Conservation (phyloP, 2,888 invertebrate species). For the Harpalus rufipes region DNA sequence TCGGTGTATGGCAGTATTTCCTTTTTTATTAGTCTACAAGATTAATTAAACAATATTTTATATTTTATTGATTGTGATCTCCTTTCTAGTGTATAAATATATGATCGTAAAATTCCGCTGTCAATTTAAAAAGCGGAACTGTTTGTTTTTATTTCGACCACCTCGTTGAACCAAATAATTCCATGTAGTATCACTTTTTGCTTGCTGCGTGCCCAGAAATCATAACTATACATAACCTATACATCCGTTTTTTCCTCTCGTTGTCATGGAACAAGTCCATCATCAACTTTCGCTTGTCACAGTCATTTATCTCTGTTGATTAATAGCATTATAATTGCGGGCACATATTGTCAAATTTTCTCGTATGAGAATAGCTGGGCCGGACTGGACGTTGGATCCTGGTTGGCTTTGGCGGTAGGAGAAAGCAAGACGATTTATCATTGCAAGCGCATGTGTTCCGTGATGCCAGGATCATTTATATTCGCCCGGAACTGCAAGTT, state of each 20-base stretch:
- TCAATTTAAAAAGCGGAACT: slow-evolving; percentile 24
- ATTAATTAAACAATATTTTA: slow-evolving; percentile 1
- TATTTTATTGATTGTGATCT: not conserved
- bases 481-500: slow-evolving; percentile 51
- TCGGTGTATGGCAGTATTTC: not conserved
- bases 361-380: slow-evolving; percentile 16
- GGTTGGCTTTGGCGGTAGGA: not conserved
- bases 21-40: not conserved
- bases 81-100: slow-evolving; percentile 8
- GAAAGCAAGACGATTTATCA: slow-evolving; percentile 34
- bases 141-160: slow-evolving; percentile 16
- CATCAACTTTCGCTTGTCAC: slow-evolving; percentile 24
- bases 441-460: slow-evolving; percentile 50
- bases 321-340: slow-evolving; percentile 43
- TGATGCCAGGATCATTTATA: slow-evolving; percentile 45
- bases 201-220: slow-evolving; percentile 33
- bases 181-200: slow-evolving; percentile 33
- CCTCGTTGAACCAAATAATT: slow-evolving; percentile 32
- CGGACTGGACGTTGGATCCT: not conserved
- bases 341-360: slow-evolving; percentile 47
- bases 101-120: slow-evolving; percentile 13
- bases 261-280: slow-evolving; percentile 26
- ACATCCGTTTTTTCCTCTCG: slow-evolving; percentile 16
- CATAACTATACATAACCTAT: slow-evolving; percentile 35
- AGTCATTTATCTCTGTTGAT: slow-evolving; percentile 21